Base-by-base conservation (phyloP, 2,888 invertebrate species). In the Mesorhabditis sp. region DNA sequence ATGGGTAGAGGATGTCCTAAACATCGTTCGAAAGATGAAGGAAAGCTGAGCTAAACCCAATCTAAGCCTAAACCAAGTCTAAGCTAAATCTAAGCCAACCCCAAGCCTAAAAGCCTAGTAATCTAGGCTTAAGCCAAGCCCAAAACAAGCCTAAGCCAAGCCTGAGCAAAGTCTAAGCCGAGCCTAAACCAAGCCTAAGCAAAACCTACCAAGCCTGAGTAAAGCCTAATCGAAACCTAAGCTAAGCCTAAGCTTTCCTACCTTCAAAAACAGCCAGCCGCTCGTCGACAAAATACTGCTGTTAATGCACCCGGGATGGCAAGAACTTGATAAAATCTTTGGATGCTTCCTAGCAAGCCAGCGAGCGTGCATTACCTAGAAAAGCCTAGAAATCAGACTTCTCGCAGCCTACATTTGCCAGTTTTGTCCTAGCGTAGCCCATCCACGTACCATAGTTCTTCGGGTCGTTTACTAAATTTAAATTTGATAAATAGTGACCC, bases 381-480 rank as follows among this genome's bases (percentile, higher is more conserved):
- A 50, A n/a, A 50, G 2, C 2, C 2, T 13, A 2, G 7, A n/a
- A 50, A 1, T 50, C 50, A 10, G 58, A 50, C 2, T n/a, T 50
- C 2, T 50, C 1, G 58, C 1, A 10, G 2, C 58, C n/a, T 2
- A 50, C 58, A n/a, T 50, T 50, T n/a, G 58, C 58, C 58, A 50
- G n/a, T 50, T 50, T 50, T n/a, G 58, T 13, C n/a, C 58, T 10
- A 50, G 10, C n/a, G 58, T 50, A 50, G 1, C 10, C 58, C n/a
- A 13, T 50, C 58, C 7, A 13, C n/a, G 2, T 10, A n/a, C 58
- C 58, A 50, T 50, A 50, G 58, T 50, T 50, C 58, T 50, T 50
- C n/a, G 58, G 58, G 58, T 50, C n/a, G n/a, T 50, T 50, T n/a
- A 50, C 58, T 50, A n/a, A 50, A 50, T 13, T 50, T 50, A n/a